Conservation (phyloP, 2,888 invertebrate genomes). For the Thereva unica region DNA sequence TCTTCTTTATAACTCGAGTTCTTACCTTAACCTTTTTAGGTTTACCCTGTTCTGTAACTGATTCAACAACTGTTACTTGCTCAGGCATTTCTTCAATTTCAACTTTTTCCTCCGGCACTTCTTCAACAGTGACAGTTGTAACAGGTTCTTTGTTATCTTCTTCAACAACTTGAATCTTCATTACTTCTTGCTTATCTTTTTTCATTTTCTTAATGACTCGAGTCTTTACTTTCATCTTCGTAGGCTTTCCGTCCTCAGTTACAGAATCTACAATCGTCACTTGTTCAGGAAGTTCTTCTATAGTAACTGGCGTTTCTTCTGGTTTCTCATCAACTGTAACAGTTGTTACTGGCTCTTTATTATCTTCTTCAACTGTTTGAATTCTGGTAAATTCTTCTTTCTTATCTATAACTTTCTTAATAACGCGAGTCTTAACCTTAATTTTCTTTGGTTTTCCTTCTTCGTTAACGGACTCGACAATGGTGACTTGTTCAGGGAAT, state of each 20-base stretch:
- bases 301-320: conserved; percentile 42
- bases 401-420: conserved; percentile 43
- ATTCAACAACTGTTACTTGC: conserved; percentile 56
- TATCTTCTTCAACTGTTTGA: conserved; percentile 53
- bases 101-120: conserved; percentile 30
- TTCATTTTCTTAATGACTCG: conserved; percentile 46
- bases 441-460: conserved; percentile 50
- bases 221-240: conserved; percentile 48
- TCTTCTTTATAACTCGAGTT: conserved; percentile 52
- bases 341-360: conserved; percentile 51
- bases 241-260: conserved; percentile 49
- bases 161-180: conserved; percentile 57
- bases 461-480: conserved; percentile 48
- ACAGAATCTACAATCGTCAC: conserved; percentile 49
- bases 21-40: conserved; percentile 51
- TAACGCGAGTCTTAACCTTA: conserved; percentile 50
- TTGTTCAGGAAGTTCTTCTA: conserved; percentile 46
- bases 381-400: conserved; percentile 54
- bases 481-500: conserved; percentile 46
- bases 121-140: conserved; percentile 49
- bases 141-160: conserved; percentile 52
- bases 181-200: conserved; percentile 53
- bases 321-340: conserved; percentile 51
- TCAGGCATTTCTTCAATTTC: conserved; percentile 48
- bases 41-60: conserved; percentile 53